Evolutionary conservation across 2,888 invertebrate species (phyloP), one percentile per base, ranked within the genome.

Genomic region (Trachelus troglodyta): DNA sequence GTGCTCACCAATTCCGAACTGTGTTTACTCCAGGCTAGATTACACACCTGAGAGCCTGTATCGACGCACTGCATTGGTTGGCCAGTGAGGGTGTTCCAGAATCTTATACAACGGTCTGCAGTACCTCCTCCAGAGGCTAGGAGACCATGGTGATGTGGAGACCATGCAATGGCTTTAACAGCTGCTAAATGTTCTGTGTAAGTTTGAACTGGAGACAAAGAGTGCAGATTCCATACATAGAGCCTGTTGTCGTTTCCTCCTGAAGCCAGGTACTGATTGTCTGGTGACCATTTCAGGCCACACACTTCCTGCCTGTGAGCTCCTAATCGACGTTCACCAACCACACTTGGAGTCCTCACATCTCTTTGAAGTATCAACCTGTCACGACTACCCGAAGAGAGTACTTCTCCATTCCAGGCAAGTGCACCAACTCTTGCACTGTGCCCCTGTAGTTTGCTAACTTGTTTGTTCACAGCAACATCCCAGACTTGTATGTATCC

Each of bases 401-500:
- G 93, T 78, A 98, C 96, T 90, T 99, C 98, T n/a, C 98, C 97
- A 92, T 98, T 99, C 98, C 98, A 99, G 3, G 98, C 98, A 81
- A 99, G 92, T 11, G 98, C 98, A 31, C 98, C 98, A 23, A 97
- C 97, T 15, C 97, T 94, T 0, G 98, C 98, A 77, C 97, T 96
- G 91, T 99, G 98, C 0, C 98, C 98, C 88, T 96, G 96, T 34
- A 99, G 92, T 89, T 97, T 97, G 86, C 97, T 96, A 76, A 99
- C 96, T 93, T 97, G 96, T 91, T 98, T 98, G 88, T 96, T 97
- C 33, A 97, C 97, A 75, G 97, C 95, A 31, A 98, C 98, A 92
- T 99, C 99, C 99, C 99, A 99, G 12, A 99, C 98, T 88, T 99
- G 98, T 77, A 99, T 97, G 88, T 97, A 97, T 76, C 99, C 99